These are phyloP conservation scores for Abrostola tripartita DNA, from an alignment of 2,888 invertebrate genomes.

Conservation along the genomic window DNA sequence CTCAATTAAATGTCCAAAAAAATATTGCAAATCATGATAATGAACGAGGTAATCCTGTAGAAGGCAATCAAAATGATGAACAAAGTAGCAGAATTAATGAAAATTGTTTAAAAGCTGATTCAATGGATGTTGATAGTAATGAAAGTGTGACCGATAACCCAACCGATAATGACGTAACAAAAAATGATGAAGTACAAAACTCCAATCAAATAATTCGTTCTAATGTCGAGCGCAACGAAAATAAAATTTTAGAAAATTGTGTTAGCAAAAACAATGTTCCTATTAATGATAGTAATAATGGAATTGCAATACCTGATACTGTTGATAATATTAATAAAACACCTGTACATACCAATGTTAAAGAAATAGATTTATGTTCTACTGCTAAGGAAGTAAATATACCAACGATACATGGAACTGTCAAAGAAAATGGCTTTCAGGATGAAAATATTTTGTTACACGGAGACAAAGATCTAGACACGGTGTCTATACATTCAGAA, in stretches of 20 bases:
- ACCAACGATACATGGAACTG: slow-evolving; percentile 17
- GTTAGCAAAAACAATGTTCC: background rate
- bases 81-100: slow-evolving; percentile 15
- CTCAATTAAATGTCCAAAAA: slow-evolving; percentile 15
- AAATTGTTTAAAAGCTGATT: slow-evolving; percentile 6
- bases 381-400: slow-evolving; percentile 48
- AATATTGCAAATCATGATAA: background rate
- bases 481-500: slow-evolving; percentile 52
- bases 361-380: slow-evolving; percentile 45
- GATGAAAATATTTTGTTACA: slow-evolving; percentile 17
- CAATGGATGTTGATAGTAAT: slow-evolving; percentile 2
- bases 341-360: slow-evolving; percentile 33
- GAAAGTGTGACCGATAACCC: slow-evolving; percentile 3
- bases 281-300: slow-evolving; percentile 13
- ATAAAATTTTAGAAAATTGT: slow-evolving; percentile 1
- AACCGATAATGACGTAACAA: slow-evolving; percentile 2
- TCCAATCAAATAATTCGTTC: slow-evolving; percentile 9
- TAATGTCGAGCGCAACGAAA: background rate
- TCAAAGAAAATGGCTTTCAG: slow-evolving; percentile 44
- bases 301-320: slow-evolving; percentile 11
- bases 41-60: slow-evolving; percentile 1
- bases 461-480: slow-evolving; percentile 56
- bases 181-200: slow-evolving; percentile 5
- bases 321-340: slow-evolving; percentile 3
- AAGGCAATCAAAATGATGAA: slow-evolving; percentile 12